phyloP scores from a whole-genome alignment of 1,140 invertebrate genomes.

The Phortica variegata region DNA sequence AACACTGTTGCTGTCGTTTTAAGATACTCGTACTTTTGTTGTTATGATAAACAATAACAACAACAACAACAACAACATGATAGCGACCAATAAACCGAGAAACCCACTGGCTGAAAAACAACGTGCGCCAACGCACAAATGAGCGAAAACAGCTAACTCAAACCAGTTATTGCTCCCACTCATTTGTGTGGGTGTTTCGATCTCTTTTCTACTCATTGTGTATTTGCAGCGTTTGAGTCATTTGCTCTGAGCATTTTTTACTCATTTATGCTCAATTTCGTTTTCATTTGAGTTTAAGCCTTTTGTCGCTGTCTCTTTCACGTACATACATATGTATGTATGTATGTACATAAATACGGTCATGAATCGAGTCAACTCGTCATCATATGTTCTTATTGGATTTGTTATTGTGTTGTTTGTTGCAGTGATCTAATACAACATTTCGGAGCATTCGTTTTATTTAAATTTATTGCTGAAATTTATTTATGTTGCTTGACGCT shows the following conservation, averaged over 20 bases:
- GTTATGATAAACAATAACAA: too few relatives aligned
- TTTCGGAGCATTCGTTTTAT: constrained; percentile 47
- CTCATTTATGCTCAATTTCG: too few relatives aligned
- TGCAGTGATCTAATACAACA: constrained; percentile 39
- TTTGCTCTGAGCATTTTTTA: too few relatives aligned
- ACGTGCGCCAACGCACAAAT: constrained; percentile 9
- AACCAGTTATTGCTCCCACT: constrained; percentile 26
- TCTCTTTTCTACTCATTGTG: too few relatives aligned
- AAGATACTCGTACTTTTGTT: constrained; percentile 27
- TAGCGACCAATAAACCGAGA: constrained; percentile 50
- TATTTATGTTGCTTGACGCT: constrained; percentile 32
- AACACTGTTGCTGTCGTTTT: constrained; percentile 31
- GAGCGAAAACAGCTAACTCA: constrained; percentile 4
- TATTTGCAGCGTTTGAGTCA: too few relatives aligned
- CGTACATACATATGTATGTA: constrained; percentile 22
- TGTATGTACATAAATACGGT: too few relatives aligned
- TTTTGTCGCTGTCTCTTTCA: not conserved
- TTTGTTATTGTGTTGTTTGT: not conserved
- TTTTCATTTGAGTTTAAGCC: constrained; percentile 21
- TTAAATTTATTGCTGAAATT: constrained; percentile 53
- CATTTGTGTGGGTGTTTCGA: constrained; percentile 46
- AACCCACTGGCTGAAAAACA: constrained; percentile 37
- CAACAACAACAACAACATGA: constrained; percentile 11
- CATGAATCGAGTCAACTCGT: too few relatives aligned
- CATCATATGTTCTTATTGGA: not conserved